Base-by-base conservation (phyloP, 2,888 invertebrate genomes). In the Incurvaria masculella region DNA sequence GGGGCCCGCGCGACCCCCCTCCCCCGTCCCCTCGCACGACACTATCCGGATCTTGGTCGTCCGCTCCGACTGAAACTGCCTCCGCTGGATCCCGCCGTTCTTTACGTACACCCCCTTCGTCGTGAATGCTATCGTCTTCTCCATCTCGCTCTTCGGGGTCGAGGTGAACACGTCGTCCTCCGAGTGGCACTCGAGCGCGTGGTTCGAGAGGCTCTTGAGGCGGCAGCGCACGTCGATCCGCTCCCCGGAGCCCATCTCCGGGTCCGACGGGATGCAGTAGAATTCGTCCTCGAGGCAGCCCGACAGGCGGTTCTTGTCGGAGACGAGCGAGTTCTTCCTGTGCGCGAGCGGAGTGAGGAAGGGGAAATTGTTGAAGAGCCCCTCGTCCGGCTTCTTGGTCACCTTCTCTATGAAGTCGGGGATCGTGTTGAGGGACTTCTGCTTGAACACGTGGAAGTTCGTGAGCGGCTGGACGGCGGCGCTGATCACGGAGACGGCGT, bases 311-410 rank as follows among this genome's bases (percentile, higher is more conserved):
- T 61, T 60, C 47, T 70, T 67, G 51, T 64, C 61, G 44, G 69
- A 62, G 42, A 68, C 63, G 8, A 72, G 63, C 18, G 76, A 78
- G 56, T 64, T 70, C 66, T 76, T 78, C 3, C 83, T 61, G 60
- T 80, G 75, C 48, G 81, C 79, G 41, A 81, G 69, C 45, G 84
- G 84, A 49, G 84, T 84, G 53, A 83, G 64, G 59, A 83, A 83
- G 46, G 78, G 79, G 50, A 80, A 79, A 61, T 79, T 79, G 51
- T 78, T 79, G 63, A 82, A 80, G 51, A 83, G 59, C 58, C 79
- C 76, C 57, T 72, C 74, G 10, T 54, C 50, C 21, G 49, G 45
- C 61, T 61, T 64, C 52, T 63, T 63, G 49, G 59, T 63, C 53
- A 60, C 60, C 53, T 61, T 60, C 49, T 76, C 76, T 41, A 70